Percentiles rank a stretch among this genome's conserved stretches.
These are phyloP conservation scores for Clamator glandarius DNA, from an alignment of 2,797 vertebrate genomes.

Conservation along the genomic window DNA sequence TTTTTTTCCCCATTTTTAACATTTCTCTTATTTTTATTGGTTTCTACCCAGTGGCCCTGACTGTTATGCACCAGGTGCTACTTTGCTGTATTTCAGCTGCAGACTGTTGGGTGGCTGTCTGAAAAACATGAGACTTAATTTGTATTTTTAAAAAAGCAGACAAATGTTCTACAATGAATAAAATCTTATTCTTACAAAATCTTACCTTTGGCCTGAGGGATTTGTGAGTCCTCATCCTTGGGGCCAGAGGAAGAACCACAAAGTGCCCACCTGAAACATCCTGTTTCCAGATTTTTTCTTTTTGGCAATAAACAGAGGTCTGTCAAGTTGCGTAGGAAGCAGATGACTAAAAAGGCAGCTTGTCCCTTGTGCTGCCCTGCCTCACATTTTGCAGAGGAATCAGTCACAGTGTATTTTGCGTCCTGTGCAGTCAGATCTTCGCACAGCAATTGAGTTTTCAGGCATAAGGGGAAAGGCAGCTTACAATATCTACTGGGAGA, in stretches of 20 bases:
- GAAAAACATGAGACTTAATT: background rate
- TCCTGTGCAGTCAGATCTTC: background rate
- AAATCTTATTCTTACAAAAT: background rate
- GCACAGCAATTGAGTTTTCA: background rate
- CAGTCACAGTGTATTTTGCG: background rate
- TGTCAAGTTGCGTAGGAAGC: accelerated
- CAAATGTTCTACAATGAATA: accelerated
- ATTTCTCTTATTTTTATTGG: background rate
- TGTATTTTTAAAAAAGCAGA: background rate
- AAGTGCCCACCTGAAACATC: background rate
- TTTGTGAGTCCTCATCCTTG: accelerated
- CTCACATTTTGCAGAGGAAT: background rate
- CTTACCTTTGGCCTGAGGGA: background rate
- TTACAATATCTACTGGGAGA: background rate
- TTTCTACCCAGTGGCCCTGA: background rate
- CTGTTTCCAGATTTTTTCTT: background rate
- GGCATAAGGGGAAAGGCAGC: background rate
- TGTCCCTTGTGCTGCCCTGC: background rate
- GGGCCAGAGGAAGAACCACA: background rate
- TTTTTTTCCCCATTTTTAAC: background rate
- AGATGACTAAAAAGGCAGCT: background rate
- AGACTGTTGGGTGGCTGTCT: background rate
- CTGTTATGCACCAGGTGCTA: background rate
- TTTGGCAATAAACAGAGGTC: background rate
- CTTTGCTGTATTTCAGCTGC: background rate